These are phyloP conservation scores for Podarcis cretensis DNA, from an alignment of 2,113 vertebrate species.

Conservation along the genomic window DNA sequence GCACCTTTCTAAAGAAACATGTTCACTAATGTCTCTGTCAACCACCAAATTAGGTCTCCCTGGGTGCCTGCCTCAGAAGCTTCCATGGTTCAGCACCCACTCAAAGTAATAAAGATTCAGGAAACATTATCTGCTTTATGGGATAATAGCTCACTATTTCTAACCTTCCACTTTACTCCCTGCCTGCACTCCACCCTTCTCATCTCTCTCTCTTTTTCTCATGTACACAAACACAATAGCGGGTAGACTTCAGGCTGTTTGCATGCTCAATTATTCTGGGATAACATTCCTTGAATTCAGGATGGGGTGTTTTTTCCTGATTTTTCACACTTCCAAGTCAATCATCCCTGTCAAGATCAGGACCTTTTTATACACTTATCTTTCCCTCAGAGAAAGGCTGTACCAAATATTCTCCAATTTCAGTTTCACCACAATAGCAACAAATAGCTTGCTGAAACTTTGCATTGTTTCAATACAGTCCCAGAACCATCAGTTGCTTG, in stretches of 20 bases:
- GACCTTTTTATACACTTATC: neutral
- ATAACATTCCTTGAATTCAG: neutral
- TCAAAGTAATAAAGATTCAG: conserved; percentile 45
- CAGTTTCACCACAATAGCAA: neutral
- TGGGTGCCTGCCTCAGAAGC: conserved; percentile 40
- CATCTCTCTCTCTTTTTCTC: neutral
- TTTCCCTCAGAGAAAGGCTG: neutral
- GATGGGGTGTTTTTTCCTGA: neutral
- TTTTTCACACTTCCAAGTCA: neutral
- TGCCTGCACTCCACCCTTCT: neutral
- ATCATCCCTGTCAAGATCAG: neutral
- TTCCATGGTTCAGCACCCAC: conserved; percentile 41
- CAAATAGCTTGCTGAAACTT: neutral
- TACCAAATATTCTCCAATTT: neutral
- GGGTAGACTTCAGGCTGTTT: neutral
- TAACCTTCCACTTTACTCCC: conserved; percentile 26
- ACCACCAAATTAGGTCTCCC: conserved; percentile 57
- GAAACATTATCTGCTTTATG: conserved; percentile 57
- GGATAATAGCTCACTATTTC: conserved; percentile 43
- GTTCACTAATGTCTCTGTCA: conserved; percentile 61
- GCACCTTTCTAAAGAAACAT: conserved; percentile 34
- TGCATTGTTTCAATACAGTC: neutral
- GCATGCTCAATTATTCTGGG: neutral
- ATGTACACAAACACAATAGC: neutral
- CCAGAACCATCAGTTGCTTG: too few species aligned